Conservation (phyloP, 1,140 invertebrate genomes). For the Pantala flavescens region DNA sequence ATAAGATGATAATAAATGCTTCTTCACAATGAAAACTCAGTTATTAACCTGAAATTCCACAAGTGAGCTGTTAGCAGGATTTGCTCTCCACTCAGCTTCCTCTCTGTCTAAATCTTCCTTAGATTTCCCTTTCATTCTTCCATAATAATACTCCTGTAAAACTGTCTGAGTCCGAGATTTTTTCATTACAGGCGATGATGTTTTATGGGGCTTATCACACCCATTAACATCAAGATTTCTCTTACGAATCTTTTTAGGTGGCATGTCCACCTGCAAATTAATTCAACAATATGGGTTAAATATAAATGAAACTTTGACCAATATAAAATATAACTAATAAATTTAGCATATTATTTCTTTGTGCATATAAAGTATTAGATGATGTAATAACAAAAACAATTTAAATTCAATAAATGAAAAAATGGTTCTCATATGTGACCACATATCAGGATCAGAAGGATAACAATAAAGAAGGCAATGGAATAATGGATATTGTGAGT, state of each 20-base stretch:
- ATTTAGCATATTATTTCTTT: no score
- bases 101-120: neutral
- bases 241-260: neutral
- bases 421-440: no score
- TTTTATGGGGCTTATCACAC: neutral
- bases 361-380: no score
- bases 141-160: slow-evolving; percentile 2
- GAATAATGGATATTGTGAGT: no score
- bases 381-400: no score
- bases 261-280: neutral
- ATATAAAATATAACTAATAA: no score
- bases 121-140: neutral
- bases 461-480: no score
- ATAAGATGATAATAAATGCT: no score
- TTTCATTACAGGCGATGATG: neutral
- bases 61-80: neutral
- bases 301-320: neutral
- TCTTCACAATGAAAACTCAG: neutral
- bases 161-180: neutral
- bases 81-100: neutral
- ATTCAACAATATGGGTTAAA: neutral
- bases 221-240: neutral
- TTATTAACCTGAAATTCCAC: neutral
- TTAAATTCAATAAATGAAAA: no score
- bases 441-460: no score